Evolutionary conservation across 2,888 invertebrate genomes (phyloP).

Genomic region (Trachelus troglodyta): DNA sequence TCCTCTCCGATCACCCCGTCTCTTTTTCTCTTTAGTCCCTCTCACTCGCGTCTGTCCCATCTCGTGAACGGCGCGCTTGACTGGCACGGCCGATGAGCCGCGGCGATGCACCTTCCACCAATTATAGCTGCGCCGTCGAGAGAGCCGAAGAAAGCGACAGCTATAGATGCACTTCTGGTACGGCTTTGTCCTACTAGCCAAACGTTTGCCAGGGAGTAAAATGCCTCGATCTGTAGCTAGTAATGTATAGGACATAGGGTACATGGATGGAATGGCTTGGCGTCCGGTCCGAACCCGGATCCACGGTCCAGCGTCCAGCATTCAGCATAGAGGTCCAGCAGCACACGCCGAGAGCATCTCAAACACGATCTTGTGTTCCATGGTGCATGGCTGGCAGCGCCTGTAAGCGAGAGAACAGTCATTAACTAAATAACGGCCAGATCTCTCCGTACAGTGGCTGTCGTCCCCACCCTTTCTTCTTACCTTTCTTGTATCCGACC

Average conservation of each 20-base stretch:
- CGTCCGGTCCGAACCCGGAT: conserved; percentile 46
- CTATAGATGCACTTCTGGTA: not conserved
- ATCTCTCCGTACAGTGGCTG: conserved; percentile 39
- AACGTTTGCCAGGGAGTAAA: not conserved
- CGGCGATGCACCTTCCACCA: not conserved
- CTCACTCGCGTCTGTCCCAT: not conserved
- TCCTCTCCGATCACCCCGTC: not conserved
- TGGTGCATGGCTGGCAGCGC: conserved; percentile 50
- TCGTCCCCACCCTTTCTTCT: not conserved
- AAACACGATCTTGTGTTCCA: conserved; percentile 66
- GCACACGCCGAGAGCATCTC: conserved; percentile 58
- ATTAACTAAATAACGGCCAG: conserved; percentile 65
- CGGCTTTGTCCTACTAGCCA: not conserved
- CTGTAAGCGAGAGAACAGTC: conserved; percentile 63
- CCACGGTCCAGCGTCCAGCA: conserved; percentile 19
- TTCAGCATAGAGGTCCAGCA: conserved; percentile 31
- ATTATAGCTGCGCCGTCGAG: not conserved
- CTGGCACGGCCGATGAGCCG: not conserved
- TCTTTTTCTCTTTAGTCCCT: not conserved
- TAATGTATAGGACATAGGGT: not conserved
- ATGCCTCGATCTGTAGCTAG: not conserved
- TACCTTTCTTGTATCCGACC: not conserved
- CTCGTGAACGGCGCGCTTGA: not conserved
- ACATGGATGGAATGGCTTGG: conserved; percentile 8
- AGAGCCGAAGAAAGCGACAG: not conserved